Percentiles rank a stretch among this genome's conserved stretches.
Evolutionary conservation across 1,140 invertebrate genomes (phyloP).

Genomic region (Drosophila bipectinata): DNA sequence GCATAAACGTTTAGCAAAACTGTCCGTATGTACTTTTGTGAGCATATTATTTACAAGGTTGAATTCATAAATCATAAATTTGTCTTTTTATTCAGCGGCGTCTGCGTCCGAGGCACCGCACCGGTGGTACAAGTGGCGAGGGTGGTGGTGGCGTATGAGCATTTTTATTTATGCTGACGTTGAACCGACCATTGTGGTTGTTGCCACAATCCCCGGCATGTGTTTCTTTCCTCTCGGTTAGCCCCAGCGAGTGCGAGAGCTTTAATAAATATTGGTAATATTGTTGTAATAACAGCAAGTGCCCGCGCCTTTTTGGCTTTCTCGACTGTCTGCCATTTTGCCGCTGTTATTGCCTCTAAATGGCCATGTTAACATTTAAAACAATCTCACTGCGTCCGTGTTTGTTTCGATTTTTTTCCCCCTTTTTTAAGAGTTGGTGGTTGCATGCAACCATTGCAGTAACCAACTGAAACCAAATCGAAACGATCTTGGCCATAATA

Average conservation of each 20-base stretch:
- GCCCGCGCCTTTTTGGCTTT: conserved; percentile 76
- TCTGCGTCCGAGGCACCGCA: conserved; percentile 1
- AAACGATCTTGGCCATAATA: conserved; percentile 68
- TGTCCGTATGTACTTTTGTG: conserved; percentile 66
- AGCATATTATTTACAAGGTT: conserved; percentile 83
- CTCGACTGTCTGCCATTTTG: conserved; percentile 74
- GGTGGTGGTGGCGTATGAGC: conserved; percentile 69
- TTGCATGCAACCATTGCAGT: conserved; percentile 53
- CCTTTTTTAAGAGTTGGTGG: conserved; percentile 43
- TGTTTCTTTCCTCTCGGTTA: not conserved
- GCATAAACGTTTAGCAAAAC: conserved; percentile 51
- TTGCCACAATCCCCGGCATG: conserved; percentile 5
- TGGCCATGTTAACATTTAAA: conserved; percentile 83
- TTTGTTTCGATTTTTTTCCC: not conserved
- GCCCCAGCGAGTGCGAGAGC: conserved; percentile 10
- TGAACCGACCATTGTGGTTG: conserved; percentile 62
- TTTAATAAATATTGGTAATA: conserved; percentile 81
- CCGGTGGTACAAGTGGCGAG: conserved; percentile 18
- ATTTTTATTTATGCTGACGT: conserved; percentile 74
- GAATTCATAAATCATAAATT: conserved; percentile 83
- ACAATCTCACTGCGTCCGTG: conserved; percentile 75
- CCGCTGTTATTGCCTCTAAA: conserved; percentile 82
- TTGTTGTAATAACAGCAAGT: conserved; percentile 82
- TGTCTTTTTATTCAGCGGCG: conserved; percentile 78
- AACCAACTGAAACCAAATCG: conserved; percentile 23